Evolutionary conservation across 2,113 vertebrate genomes (phyloP).

Genomic region (Lynx canadensis): DNA sequence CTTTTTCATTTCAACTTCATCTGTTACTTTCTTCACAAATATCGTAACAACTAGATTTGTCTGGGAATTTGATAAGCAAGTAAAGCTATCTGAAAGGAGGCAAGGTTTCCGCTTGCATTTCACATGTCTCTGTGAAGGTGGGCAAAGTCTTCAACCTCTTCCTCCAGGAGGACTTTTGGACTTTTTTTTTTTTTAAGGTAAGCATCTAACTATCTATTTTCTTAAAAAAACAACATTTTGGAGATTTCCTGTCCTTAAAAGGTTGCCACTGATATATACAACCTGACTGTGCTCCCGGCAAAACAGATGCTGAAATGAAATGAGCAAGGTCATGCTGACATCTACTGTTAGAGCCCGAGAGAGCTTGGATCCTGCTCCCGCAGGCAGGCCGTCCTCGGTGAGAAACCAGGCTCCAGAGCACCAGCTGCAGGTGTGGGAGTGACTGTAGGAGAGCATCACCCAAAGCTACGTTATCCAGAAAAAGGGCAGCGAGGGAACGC

Average conservation of each 20-base stretch:
- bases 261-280: background rate
- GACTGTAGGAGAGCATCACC: rapidly evolving
- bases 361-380: background rate
- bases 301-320: background rate
- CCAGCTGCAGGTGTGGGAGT: background rate
- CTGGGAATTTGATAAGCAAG: background rate
- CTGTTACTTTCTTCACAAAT: background rate
- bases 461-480: background rate
- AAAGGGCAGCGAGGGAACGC: background rate
- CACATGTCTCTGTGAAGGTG: background rate
- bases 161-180: background rate
- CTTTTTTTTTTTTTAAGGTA: background rate
- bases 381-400: rapidly evolving
- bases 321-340: slow-evolving; percentile 68
- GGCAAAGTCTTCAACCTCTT: background rate
- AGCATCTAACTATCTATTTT: background rate
- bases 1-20: background rate
- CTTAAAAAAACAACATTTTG: slow-evolving; percentile 22
- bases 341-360: slow-evolving; percentile 45
- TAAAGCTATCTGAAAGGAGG: background rate
- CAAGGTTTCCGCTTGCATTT: background rate
- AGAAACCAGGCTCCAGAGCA: background rate
- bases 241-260: background rate
- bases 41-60: background rate
- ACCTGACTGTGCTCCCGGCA: background rate